phyloP scores from a whole-genome alignment of 2,113 vertebrate species.

The Columbina picui region DNA sequence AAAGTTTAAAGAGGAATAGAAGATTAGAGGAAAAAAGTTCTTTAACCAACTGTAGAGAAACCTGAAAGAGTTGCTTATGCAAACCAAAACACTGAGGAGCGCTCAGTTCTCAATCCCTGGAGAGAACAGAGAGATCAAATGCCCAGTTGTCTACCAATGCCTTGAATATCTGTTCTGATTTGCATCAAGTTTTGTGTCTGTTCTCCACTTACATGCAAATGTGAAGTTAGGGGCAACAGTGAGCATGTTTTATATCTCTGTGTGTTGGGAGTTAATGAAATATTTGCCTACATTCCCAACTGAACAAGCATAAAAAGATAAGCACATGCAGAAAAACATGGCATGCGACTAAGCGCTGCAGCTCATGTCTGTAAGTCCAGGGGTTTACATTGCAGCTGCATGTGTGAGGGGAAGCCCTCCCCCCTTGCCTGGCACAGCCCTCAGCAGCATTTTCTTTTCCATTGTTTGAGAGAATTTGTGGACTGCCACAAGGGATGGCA shows the following conservation, averaged over 20 bases:
- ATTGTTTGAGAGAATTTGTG: background rate
- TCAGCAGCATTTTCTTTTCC: background rate
- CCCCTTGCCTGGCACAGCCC: background rate
- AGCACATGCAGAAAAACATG: background rate
- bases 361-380: background rate
- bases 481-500: background rate
- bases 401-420: background rate
- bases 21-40: background rate
- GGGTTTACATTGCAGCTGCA: background rate
- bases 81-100: background rate
- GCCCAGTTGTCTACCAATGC: background rate
- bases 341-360: background rate
- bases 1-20: background rate
- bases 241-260: background rate
- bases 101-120: rapidly evolving
- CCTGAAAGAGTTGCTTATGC: background rate
- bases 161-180: background rate
- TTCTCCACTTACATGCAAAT: background rate
- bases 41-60: background rate
- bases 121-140: background rate
- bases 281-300: background rate
- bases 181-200: background rate
- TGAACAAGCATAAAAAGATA: background rate
- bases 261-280: background rate
- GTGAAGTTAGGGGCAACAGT: background rate